Evolutionary conservation across 2,888 invertebrate species (phyloP).

Genomic region (Ophion ellenae): DNA sequence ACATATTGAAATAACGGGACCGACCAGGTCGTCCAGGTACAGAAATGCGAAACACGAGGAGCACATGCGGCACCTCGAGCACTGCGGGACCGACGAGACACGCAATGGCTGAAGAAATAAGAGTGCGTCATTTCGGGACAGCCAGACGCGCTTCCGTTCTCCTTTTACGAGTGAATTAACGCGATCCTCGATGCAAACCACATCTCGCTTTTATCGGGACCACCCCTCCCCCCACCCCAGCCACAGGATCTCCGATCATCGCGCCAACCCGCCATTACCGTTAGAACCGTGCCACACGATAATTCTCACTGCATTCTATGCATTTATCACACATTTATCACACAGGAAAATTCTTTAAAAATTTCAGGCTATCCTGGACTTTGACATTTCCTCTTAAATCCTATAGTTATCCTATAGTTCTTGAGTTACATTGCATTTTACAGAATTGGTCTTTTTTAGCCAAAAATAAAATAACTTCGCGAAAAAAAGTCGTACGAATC

Average conservation of each 20-base stretch:
- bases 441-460: no score
- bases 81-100: not conserved
- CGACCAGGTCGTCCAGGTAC: not conserved
- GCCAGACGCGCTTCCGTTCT: slow-evolving; percentile 58
- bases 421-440: no score
- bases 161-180: slow-evolving; percentile 74
- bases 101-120: not conserved
- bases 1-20: slow-evolving; percentile 16
- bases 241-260: no score
- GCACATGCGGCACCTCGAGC: not conserved
- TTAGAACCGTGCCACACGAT: slow-evolving; percentile 33
- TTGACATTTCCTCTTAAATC: no score
- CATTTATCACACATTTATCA: no score
- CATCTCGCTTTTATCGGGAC: slow-evolving; percentile 72
- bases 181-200: slow-evolving; percentile 75
- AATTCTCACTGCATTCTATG: slow-evolving; percentile 18
- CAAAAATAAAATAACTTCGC: no score
- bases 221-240: not conserved
- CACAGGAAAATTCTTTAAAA: no score
- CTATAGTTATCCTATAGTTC: no score
- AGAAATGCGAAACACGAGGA: not conserved
- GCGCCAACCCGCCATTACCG: not conserved
- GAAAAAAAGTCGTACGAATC: no score
- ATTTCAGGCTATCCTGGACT: no score
- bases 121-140: slow-evolving; percentile 49